phyloP scores from a whole-genome alignment of 2,797 vertebrate species.

The Argyrosomus regius region DNA sequence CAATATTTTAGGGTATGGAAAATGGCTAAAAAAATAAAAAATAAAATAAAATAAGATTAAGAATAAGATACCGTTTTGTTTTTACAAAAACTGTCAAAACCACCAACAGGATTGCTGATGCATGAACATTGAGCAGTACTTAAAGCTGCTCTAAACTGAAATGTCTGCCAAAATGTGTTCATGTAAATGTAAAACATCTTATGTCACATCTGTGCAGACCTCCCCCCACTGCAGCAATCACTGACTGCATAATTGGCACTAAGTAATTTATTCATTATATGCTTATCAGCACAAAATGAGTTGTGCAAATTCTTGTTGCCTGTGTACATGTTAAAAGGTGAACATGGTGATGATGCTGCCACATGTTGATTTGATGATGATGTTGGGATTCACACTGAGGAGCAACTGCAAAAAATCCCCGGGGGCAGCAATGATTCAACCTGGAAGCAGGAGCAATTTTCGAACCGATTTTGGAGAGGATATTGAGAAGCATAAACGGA shows the following conservation, averaged over 20 bases:
- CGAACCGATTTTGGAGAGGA: neutral
- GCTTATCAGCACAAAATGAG: conserved; percentile 18
- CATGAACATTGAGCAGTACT: neutral
- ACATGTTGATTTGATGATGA: conserved; percentile 10
- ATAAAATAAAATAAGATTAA: no score
- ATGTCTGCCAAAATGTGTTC: neutral
- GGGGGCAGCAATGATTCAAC: conserved; percentile 1
- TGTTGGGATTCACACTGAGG: neutral
- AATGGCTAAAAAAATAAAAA: neutral
- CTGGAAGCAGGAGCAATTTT: conserved; percentile 1
- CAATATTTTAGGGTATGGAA: neutral
- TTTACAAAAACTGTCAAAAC: neutral
- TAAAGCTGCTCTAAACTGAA: neutral
- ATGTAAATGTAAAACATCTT: neutral
- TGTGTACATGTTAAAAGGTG: neutral
- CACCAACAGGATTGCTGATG: neutral
- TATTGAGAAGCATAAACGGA: neutral
- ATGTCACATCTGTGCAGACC: neutral
- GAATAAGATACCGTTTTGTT: neutral
- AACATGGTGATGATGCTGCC: neutral
- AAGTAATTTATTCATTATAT: conserved; percentile 19
- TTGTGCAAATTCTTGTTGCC: neutral
- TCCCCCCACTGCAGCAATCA: conserved; percentile 10
- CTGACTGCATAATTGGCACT: neutral
- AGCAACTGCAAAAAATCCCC: neutral